Base-by-base conservation (phyloP, 2,113 vertebrate species). In the Anguilla rostrata region DNA sequence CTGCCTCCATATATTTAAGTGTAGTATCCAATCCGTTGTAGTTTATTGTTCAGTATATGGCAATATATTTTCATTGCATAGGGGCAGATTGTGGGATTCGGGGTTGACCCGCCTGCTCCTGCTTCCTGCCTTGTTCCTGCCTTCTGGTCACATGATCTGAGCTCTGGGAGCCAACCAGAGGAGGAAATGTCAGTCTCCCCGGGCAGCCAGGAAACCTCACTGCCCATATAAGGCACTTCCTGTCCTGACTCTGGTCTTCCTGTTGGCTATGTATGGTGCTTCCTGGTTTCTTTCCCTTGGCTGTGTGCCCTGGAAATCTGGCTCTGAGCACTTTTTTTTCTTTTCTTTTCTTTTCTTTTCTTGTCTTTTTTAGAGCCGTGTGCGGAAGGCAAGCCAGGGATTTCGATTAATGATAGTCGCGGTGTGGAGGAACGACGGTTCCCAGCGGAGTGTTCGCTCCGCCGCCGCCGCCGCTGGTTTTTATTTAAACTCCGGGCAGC, bases 251-350 rank as follows among this genome's bases (percentile, higher is more conserved):
- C 92, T 89, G 91, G 91, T 93, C 94, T 95, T 96, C 95, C 95
- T 96, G 94, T 90, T 87, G 94, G 91, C 95, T 95, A 96, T 96
- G 95, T 96, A 95, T 95, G 95, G 95, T 92, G 90, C 94, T 96
- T 95, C 95, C 95, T 96, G 95, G 91, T 90, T 90, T 81, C 43
- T 87, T 87, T 88, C 84, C n/a, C 90, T 94, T 95, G 94, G 95
- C 93, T 83, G 91, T 78, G 90, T 93, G 94, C 95, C 94, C 92
- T 95, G 86, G 95, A 93, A 93, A 93, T 92, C 92, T 94, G 92
- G 92, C 92, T 92, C 81, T 85, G 90, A 93, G 89, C 88, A 92
- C 91, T 91, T 84, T 86, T 93, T 60, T 92, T 86, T 93, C 43
- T 92, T 83, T 82, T 71, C 75, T 86, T 78, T 88, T 86, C 39